phyloP scores from a whole-genome alignment of 2,888 invertebrate genomes.

The Myathropa florea region DNA sequence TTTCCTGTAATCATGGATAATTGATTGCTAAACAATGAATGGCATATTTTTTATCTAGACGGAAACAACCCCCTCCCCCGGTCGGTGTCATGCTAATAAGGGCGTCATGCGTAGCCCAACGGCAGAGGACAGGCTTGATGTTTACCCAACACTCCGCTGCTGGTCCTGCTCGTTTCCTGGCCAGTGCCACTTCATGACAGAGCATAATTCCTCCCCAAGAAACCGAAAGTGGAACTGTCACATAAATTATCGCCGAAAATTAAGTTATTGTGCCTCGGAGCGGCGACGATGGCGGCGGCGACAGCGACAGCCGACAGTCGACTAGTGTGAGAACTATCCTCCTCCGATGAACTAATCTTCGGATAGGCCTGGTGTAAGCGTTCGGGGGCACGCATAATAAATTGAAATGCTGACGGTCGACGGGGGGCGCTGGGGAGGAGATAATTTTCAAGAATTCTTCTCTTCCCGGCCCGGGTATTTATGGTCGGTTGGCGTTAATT shows the following conservation, averaged over 20 bases:
- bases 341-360: constrained; percentile 58
- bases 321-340: constrained; percentile 13
- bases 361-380: constrained; percentile 29
- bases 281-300: constrained; percentile 3
- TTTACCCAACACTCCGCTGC: constrained; percentile 8
- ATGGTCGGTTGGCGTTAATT: constrained; percentile 63
- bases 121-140: not conserved
- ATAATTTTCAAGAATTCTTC: constrained; percentile 62
- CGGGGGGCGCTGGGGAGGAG: not conserved
- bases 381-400: constrained; percentile 54
- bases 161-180: constrained; percentile 3
- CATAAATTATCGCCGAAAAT: constrained; percentile 67
- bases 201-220: constrained; percentile 37
- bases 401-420: constrained; percentile 44
- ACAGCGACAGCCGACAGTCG: not conserved
- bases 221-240: constrained; percentile 46
- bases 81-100: constrained; percentile 49
- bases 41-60: constrained; percentile 17
- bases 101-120: constrained; percentile 26
- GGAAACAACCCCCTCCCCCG: not conserved
- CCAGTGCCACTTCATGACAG: constrained; percentile 37
- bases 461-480: constrained; percentile 54
- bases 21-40: constrained; percentile 68
- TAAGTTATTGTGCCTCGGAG: constrained; percentile 54
- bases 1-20: constrained; percentile 63